These are phyloP conservation scores for Myodes glareolus DNA, from an alignment of 2,113 vertebrate species.

Conservation along the genomic window DNA sequence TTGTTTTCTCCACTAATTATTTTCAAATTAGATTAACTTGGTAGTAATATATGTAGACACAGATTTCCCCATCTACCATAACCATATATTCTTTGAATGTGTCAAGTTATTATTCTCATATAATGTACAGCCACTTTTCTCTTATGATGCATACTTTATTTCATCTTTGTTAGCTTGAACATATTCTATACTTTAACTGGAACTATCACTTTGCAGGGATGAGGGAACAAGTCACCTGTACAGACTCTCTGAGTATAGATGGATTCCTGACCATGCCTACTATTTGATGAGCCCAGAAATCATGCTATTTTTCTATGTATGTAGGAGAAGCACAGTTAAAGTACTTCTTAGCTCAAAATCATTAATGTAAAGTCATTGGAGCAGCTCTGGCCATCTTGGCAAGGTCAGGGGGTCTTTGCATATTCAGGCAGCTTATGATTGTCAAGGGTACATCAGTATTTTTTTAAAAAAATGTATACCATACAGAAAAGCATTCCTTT, in stretches of 20 bases:
- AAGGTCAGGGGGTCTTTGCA: constrained; percentile 31
- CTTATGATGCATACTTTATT: constrained; percentile 31
- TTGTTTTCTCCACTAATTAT: constrained; percentile 23
- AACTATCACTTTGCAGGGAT: constrained; percentile 43
- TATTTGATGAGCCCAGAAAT: constrained; percentile 9
- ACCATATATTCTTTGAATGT: background rate
- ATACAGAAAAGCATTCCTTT: background rate
- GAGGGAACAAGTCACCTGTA: background rate
- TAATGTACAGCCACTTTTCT: background rate
- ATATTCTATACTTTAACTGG: background rate
- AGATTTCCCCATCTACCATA: background rate
- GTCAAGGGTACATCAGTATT: background rate
- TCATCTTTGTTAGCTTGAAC: constrained; percentile 25
- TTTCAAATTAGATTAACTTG: constrained; percentile 35
- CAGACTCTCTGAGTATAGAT: background rate
- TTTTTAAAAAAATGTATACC: background rate
- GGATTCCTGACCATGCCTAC: constrained; percentile 45
- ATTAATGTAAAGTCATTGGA: constrained; percentile 61
- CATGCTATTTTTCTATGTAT: constrained; percentile 17
- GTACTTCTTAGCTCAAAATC: constrained; percentile 47
- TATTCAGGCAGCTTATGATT: constrained; percentile 22
- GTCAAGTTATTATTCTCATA: background rate
- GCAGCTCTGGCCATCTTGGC: background rate
- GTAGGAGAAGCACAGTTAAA: constrained; percentile 54
- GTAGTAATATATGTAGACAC: background rate